Conservation (phyloP, 1,140 invertebrate species). For the Magallana gigas region DNA sequence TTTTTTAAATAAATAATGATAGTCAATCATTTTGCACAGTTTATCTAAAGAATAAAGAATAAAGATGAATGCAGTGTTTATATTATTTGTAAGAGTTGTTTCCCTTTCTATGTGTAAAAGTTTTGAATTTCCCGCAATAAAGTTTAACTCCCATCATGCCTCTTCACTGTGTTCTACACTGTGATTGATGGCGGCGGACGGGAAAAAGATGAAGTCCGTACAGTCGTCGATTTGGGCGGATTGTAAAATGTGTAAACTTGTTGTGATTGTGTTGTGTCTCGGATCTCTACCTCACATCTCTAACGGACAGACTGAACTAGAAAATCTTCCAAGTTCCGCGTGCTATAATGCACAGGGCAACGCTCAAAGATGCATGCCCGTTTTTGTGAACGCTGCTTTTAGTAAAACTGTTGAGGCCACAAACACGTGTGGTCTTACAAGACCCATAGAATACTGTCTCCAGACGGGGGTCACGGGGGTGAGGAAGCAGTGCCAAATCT, state of each 20-base stretch:
- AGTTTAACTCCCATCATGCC: constrained; percentile 39
- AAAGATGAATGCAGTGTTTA: too few relatives aligned
- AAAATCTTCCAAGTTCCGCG: constrained; percentile 51
- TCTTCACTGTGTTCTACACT: constrained; percentile 7
- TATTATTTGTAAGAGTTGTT: background rate
- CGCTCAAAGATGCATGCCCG: constrained; percentile 93
- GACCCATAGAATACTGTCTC: constrained; percentile 86
- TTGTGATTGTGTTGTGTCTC: constrained; percentile 44
- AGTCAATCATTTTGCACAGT: too few relatives aligned
- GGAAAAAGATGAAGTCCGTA: constrained; percentile 1
- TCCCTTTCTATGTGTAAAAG: background rate
- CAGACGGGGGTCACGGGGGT: constrained; percentile 86
- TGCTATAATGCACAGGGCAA: constrained; percentile 80
- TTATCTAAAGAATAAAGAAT: too few relatives aligned
- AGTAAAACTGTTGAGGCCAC: constrained; percentile 89
- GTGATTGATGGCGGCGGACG: constrained; percentile 23
- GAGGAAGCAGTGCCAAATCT: constrained; percentile 82
- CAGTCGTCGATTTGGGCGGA: constrained; percentile 15
- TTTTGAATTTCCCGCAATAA: constrained; percentile 26
- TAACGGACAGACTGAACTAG: constrained; percentile 55
- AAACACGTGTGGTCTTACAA: constrained; percentile 91
- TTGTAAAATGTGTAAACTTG: constrained; percentile 37
- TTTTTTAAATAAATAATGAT: too few relatives aligned
- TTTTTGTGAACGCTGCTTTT: constrained; percentile 97
- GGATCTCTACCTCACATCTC: constrained; percentile 61